Evolutionary conservation across 1,140 invertebrate genomes (phyloP).

Genomic region (Euwallacea fornicatus): DNA sequence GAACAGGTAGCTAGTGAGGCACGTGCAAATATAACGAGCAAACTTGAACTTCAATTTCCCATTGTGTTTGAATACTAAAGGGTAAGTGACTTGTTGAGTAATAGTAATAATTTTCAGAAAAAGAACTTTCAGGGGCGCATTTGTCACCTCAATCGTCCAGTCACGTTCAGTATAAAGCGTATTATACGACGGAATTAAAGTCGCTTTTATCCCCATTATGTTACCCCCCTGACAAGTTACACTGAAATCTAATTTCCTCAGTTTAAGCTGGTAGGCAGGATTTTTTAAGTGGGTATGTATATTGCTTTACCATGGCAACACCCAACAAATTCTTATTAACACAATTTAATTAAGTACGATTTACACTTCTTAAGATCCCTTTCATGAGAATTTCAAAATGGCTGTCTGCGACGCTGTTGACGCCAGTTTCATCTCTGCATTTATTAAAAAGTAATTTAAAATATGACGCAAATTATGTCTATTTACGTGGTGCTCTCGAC

Average conservation of each 20-base stretch:
- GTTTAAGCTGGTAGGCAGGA: neutral
- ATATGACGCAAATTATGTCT: conserved; percentile 4
- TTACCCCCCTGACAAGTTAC: conserved; percentile 2
- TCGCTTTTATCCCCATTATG: neutral
- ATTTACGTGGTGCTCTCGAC: conserved; percentile 6
- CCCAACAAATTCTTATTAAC: too few species aligned
- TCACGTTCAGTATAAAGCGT: conserved; percentile 4
- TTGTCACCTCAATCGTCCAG: neutral
- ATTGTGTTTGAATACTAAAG: neutral
- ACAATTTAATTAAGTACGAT: too few species aligned
- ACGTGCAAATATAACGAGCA: neutral
- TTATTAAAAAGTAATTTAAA: conserved; percentile 16
- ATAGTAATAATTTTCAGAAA: neutral
- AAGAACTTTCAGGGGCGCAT: neutral
- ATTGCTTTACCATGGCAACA: neutral
- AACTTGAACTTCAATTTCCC: neutral
- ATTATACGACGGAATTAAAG: neutral
- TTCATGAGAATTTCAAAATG: too few species aligned
- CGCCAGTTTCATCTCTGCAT: neutral
- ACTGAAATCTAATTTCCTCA: neutral
- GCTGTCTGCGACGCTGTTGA: too few species aligned
- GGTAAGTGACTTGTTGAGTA: neutral
- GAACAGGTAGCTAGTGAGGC: neutral
- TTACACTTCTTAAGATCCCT: too few species aligned
- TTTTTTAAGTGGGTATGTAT: neutral